Evolutionary conservation across 2,113 vertebrate genomes (phyloP), one percentile per base, ranked within the genome.

Genomic region (Hippocampus barbouri): DNA sequence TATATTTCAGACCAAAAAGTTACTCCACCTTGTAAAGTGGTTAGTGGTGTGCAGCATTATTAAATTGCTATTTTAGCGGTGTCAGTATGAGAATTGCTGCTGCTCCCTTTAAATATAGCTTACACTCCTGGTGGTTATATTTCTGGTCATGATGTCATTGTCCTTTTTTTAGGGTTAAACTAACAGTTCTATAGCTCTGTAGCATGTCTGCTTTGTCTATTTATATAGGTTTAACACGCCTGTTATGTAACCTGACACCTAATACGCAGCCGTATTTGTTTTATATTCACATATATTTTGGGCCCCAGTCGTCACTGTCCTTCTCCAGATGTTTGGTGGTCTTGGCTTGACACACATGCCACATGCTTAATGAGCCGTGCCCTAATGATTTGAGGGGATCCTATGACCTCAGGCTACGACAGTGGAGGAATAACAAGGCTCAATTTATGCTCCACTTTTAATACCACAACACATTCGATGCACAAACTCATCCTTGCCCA

Each of bases 251-350:
- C 40, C 16, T 66, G 53, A 41, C 38, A 34, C 43, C 11, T 77
- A 23, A 71, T 54, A 40, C 56, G 43, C 23, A 53, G 43, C 66
- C 53, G 23, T 3, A 1, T 45, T 11, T 61, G 68, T 59, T 63
- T 79, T 72, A 47, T 60, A 10, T 68, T 75, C 3, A 16, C 76
- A 71, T 68, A 25, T 10, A 45, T 72, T 76, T 72, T 65, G 30
- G 30, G 76, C 74, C 70, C 69, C 57, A 56, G 49, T 69, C 1
- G 20, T n/a, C 18, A 57, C 12, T 76, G 74, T 79, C 64, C 71
- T 81, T 81, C 82, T 86, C 81, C 89, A 90, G 87, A 89, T 91
- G 87, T 89, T 83, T 38, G 56, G 62, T 62, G 82, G 82, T 79
- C 69, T 70, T 70, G 60, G 81, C 70, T 71, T 83, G 85, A 80